Evolutionary conservation across 2,888 invertebrate genomes (phyloP).

Genomic region (Eupithecia pulchellata): DNA sequence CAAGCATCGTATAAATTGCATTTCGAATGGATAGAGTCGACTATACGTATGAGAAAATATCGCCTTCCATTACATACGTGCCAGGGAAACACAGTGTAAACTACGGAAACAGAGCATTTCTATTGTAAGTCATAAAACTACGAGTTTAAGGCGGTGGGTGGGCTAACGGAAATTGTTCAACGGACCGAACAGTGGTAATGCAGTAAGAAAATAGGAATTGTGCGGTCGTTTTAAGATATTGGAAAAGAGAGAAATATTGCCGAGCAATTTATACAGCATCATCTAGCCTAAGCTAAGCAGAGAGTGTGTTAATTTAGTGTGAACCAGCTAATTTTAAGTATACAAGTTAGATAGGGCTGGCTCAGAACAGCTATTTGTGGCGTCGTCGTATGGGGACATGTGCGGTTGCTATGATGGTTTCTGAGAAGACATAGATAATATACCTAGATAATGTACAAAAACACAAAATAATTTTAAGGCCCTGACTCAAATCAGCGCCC

Average conservation of each 20-base stretch:
- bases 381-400: too few relatives aligned
- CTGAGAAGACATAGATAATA: too few relatives aligned
- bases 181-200: not conserved
- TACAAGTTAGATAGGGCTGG: too few relatives aligned
- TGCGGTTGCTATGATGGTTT: too few relatives aligned
- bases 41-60: not conserved
- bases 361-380: too few relatives aligned
- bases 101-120: constrained; percentile 5
- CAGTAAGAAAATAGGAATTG: constrained; percentile 1
- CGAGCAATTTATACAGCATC: too few relatives aligned
- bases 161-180: not conserved
- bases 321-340: too few relatives aligned
- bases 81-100: not conserved
- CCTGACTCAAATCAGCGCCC: too few relatives aligned
- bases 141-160: not conserved
- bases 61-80: constrained; percentile 1
- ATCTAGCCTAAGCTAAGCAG: too few relatives aligned
- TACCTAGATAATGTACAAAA: not conserved
- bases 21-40: not conserved
- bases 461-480: too few relatives aligned
- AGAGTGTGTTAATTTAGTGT: too few relatives aligned
- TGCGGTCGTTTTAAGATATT: not conserved
- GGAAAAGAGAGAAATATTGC: not conserved
- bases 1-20: not conserved
- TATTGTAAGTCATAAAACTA: constrained; percentile 28